Evolutionary conservation across 2,888 invertebrate genomes (phyloP).

Genomic region (Cantharis rustica): DNA sequence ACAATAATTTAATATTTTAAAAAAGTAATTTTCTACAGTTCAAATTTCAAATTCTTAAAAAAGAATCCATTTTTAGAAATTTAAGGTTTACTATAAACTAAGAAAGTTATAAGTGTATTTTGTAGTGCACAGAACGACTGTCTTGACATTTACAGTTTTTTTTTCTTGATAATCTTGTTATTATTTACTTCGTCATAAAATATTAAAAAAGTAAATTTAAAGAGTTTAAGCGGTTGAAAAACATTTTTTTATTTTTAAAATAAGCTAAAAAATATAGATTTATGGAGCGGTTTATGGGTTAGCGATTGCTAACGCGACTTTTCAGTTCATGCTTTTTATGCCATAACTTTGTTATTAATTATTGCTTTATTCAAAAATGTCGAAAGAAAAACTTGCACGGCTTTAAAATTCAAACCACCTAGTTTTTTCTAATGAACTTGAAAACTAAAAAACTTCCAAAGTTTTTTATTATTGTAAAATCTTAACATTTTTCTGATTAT

Average conservation of each 20-base stretch:
- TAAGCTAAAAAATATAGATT: not conserved
- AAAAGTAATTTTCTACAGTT: no score
- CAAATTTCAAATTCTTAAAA: no score
- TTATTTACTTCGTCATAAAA: not conserved
- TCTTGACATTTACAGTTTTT: not conserved
- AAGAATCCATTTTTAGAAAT: no score
- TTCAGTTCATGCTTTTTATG: not conserved
- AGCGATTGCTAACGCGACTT: not conserved
- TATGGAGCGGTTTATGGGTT: not conserved
- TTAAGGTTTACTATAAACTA: no score
- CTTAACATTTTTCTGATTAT: not conserved
- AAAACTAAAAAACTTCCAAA: not conserved
- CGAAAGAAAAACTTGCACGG: not conserved
- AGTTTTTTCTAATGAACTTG: not conserved
- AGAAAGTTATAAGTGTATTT: not conserved
- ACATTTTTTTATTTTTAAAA: not conserved
- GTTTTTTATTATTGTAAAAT: not conserved
- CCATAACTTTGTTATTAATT: not conserved
- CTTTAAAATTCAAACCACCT: not conserved
- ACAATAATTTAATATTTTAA: no score
- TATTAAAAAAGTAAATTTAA: not conserved
- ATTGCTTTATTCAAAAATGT: not conserved
- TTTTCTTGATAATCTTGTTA: not conserved
- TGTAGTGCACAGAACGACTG: no score
- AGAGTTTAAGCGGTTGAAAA: not conserved